Evolutionary conservation across 2,113 vertebrate species (phyloP), one percentile per base, ranked within the genome.

Genomic region (Anolis carolinensis): DNA sequence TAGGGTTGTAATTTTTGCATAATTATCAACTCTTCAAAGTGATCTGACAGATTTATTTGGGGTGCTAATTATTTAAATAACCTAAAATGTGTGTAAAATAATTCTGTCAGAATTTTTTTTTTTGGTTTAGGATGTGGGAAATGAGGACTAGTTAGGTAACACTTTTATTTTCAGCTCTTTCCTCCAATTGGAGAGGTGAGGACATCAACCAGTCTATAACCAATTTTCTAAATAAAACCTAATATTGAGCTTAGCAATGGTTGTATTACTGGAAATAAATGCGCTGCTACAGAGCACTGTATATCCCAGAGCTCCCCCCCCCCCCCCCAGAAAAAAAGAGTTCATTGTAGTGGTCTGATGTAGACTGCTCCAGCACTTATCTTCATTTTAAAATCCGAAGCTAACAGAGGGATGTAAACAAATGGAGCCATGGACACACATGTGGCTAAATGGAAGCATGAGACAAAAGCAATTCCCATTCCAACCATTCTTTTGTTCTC

Each of bases 41-140:
- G 21, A 39, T 79, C 34, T 39, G 55, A 27, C 32, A 79, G 32
- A 79, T 79, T 36, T 79, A 79, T 79, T 63, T 79, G 30, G 55
- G 32, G 78, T 79, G 10, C 32, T 79, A 34, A 39, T 79, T 79
- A 79, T 79, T 79, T 39, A 63, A 63, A 79, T 36, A 36, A 63
- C 34, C 63, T 39, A 21, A 18, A 62, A 25, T 63, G 34, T 63
- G n/a, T 79, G 9, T 32, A 79, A 78, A 63, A 63, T 79, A 63
- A 25, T 67, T 27, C 4, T 67, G 6, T 25, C 25, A 67, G 65
- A 67, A 67, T 67, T 30, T 67, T 67, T 67, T 65, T 67, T 67
- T 27, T 67, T 5, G 27, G 20, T 79, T 63, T 32, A 39, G 27
- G 59, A 79, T 63, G 23, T 25, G 55, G 52, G 25, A 63, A 63